These are phyloP conservation scores for Myotis brandtii DNA, from an alignment of 2,113 vertebrate species.

Conservation along the genomic window DNA sequence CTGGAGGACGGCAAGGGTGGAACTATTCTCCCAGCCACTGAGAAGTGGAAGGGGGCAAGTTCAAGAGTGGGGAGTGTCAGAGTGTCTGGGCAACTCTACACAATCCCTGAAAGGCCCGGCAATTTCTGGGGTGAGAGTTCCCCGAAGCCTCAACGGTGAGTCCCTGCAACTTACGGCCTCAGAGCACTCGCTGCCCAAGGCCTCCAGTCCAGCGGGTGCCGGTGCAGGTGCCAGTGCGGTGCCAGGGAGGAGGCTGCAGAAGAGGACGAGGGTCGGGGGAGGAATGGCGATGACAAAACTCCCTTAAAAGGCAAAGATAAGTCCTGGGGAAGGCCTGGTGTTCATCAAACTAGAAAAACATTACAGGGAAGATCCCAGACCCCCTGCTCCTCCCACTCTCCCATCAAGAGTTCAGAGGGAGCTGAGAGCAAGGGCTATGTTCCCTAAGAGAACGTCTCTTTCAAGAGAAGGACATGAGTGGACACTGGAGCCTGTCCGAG, in stretches of 20 bases:
- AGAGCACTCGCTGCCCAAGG: neutral
- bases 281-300: neutral
- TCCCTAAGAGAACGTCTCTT: neutral
- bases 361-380: neutral
- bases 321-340: neutral
- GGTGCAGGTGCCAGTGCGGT: too few relatives aligned
- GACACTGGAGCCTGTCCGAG: rapidly evolving
- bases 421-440: neutral
- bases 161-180: conserved; percentile 27
- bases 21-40: neutral
- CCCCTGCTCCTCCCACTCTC: neutral
- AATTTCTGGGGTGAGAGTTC: conserved; percentile 54
- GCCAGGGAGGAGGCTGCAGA: neutral
- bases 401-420: neutral
- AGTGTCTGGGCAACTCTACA: neutral
- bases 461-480: neutral
- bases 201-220: neutral
- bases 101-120: neutral
- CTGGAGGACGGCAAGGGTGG: neutral
- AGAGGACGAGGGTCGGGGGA: neutral
- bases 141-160: neutral
- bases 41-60: neutral
- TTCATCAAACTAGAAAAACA: conserved; percentile 27
- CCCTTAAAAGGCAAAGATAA: conserved; percentile 34
- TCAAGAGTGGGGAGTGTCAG: neutral